Evolutionary conservation across 2,888 invertebrate genomes (phyloP), one percentile per base, ranked within the genome.

Genomic region (Julus scanicus): DNA sequence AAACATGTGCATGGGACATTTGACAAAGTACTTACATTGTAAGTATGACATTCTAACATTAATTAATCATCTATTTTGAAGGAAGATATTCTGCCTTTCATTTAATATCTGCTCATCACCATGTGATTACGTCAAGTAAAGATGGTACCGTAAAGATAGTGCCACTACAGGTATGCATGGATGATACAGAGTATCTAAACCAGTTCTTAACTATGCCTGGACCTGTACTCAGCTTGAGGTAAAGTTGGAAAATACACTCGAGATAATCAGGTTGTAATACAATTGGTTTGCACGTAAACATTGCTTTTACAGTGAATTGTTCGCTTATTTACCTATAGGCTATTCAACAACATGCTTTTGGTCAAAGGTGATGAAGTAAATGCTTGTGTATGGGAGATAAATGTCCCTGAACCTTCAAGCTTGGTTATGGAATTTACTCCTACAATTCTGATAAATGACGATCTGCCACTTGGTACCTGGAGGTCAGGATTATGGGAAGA

Each of bases 401-500:
- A 29, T 84, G 4, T 48, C 2, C 1, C 20, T 15, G n/a, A 2
- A 9, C 40, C 40, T 6, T 40, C 84, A n/a, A 84, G 20, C 40
- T 13, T 29, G 1, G 29, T 84, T n/a, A 40, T 44, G 11, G 13
- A 84, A 84, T 84, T 84, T 1, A 2, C 29, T 1, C 40, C 20
- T 9, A 13, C 40, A n/a, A n/a, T 17, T 13, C 15, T 44, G 13
- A 4, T 15, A 40, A 15, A 84, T 15, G 20, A 44, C 40, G 15
- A 84, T 48, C 84, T 84, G 39, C 48, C 44, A 40, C 1, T 9
- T 8, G 17, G 29, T 20, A 17, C 17, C 37, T 17, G 48, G n/a
- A 40, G 84, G 84, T 8, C 48, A 3, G 48, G 44, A 17, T 20
- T 84, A n/a, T 84, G 84, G 84, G 15, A 84, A 44, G 84, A 84